phyloP scores from a whole-genome alignment of 2,888 invertebrate genomes.

The Drosophila pseudotakahashii region DNA sequence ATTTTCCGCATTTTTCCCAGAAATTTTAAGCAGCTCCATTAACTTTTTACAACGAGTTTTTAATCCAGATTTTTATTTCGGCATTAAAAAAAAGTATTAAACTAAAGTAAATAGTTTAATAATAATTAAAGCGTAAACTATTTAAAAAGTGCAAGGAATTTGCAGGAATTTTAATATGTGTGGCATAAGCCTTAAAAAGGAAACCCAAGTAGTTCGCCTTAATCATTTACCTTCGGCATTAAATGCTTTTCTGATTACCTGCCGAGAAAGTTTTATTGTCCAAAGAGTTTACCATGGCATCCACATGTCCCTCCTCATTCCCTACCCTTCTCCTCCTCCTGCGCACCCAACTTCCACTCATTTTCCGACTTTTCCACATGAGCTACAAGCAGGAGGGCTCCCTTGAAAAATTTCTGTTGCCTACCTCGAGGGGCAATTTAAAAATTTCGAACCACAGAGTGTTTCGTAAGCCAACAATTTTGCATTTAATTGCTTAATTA shows the following conservation, averaged over 20 bases:
- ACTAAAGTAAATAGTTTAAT: no score
- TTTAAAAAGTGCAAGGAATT: no score
- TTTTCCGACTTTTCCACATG: conserved; percentile 8
- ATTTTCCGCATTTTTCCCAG: neutral
- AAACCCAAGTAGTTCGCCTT: conserved; percentile 17
- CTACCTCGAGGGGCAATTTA: conserved; percentile 39
- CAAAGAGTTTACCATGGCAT: conserved; percentile 1
- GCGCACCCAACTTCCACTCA: neutral
- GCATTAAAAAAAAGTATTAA: no score
- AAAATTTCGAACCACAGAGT: conserved; percentile 27
- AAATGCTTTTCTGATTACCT: conserved; percentile 41
- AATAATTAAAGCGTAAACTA: no score
- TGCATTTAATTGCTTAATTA: conserved; percentile 78
- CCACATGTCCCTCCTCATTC: neutral
- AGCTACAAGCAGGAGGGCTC: conserved; percentile 20
- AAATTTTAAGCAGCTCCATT: no score
- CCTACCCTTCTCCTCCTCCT: neutral
- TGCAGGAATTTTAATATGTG: neutral
- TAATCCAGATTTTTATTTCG: no score
- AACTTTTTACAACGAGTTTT: no score
- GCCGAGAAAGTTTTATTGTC: conserved; percentile 14
- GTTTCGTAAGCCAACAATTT: conserved; percentile 49
- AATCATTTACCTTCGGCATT: conserved; percentile 30
- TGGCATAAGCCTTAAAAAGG: neutral
- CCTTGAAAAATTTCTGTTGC: conserved; percentile 37